A percentile compares a stretch with the other conserved stretches of the same genome.
phyloP scores from a whole-genome alignment of 2,888 invertebrate genomes.

The Mesoligia furuncula region DNA sequence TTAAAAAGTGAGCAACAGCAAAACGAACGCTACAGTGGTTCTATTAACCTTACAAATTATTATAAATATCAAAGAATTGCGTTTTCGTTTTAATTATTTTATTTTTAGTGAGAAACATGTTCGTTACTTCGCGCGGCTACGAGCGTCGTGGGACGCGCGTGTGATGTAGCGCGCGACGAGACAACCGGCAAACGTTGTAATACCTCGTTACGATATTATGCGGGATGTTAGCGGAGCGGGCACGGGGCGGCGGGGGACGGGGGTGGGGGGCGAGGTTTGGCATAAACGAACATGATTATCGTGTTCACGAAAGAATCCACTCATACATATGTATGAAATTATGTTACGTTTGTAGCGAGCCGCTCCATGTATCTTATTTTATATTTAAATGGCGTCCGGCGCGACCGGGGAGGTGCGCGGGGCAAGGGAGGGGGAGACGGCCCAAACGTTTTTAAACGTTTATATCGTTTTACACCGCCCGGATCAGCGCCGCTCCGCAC shows the following conservation, averaged over 20 bases:
- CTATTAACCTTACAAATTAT: too few species aligned
- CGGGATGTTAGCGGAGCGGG: slow-evolving; percentile 28
- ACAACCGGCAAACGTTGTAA: slow-evolving; percentile 18
- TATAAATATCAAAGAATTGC: background rate
- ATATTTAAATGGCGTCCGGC: slow-evolving; percentile 61
- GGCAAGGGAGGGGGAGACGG: background rate
- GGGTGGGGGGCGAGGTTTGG: background rate
- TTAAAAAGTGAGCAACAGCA: slow-evolving; percentile 6
- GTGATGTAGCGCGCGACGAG: too few species aligned
- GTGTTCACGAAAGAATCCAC: slow-evolving; percentile 62
- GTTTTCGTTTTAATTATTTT: slow-evolving; percentile 13
- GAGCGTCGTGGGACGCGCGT: too few species aligned
- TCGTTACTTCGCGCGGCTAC: background rate
- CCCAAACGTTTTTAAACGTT: slow-evolving; percentile 46
- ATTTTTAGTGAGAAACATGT: slow-evolving; percentile 3
- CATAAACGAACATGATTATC: slow-evolving; percentile 62
- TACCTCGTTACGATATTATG: slow-evolving; percentile 47
- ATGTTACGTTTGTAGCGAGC: slow-evolving; percentile 53
- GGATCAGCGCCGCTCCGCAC: background rate
- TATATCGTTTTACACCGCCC: slow-evolving; percentile 13
- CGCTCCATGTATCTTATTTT: slow-evolving; percentile 56
- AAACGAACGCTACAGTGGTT: background rate
- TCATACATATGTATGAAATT: slow-evolving; percentile 71
- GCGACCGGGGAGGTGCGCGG: background rate
- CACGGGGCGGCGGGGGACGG: background rate